These are phyloP conservation scores for Gnathonemus longibarbis DNA, from an alignment of 2,113 vertebrate species.

Conservation along the genomic window DNA sequence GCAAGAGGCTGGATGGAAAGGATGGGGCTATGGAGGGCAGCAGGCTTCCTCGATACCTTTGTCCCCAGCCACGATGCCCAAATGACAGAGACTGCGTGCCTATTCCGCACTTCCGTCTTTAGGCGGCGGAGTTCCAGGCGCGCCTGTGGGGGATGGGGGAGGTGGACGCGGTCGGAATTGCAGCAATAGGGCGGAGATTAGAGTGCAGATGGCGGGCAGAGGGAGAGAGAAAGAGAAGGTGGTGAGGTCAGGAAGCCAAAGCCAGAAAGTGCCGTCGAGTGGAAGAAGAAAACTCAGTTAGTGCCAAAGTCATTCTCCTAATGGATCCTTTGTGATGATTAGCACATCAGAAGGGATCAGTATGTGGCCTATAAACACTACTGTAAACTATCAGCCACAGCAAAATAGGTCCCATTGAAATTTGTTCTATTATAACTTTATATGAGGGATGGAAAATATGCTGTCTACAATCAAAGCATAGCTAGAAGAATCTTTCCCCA, in stretches of 20 bases:
- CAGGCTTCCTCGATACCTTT: slow-evolving; percentile 63
- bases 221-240: slow-evolving; percentile 21
- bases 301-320: background rate
- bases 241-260: slow-evolving; percentile 31
- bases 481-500: background rate
- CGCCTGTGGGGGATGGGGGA: slow-evolving; percentile 62
- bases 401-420: background rate
- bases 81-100: slow-evolving; percentile 92
- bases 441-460: background rate
- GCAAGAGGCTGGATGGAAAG: slow-evolving; percentile 15
- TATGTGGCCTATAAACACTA: background rate
- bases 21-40: slow-evolving; percentile 31
- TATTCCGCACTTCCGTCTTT: slow-evolving; percentile 92
- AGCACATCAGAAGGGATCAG: background rate
- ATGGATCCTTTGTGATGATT: background rate
- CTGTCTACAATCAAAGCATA: background rate
- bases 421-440: background rate
- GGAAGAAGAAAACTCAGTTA: background rate
- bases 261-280: slow-evolving; percentile 32
- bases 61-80: slow-evolving; percentile 97
- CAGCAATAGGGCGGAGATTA: slow-evolving; percentile 42
- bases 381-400: background rate
- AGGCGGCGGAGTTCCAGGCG: slow-evolving; percentile 88
- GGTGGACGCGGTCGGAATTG: background rate
- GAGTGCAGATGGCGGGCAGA: slow-evolving; percentile 26